A percentile compares a stretch with the other conserved stretches of the same genome.
These are phyloP conservation scores for Lepisosteus osseus DNA, from an alignment of 2,113 vertebrate species.

Conservation along the genomic window DNA sequence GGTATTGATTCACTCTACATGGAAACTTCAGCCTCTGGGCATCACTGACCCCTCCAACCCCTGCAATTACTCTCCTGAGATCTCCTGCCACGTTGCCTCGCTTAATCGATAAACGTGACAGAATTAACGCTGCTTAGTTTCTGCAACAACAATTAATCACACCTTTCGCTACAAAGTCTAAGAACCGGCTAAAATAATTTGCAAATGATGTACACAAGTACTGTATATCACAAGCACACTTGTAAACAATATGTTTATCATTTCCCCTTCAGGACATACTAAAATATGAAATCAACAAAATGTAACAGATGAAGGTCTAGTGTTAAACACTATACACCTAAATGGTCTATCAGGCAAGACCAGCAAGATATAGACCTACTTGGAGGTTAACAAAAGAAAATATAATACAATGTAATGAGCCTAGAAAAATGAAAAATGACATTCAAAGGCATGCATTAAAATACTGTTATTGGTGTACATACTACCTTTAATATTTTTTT, in stretches of 20 bases:
- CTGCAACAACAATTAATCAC: constrained; percentile 35
- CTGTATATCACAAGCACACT: not conserved
- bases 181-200: constrained; percentile 24
- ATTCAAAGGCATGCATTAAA: too few relatives aligned
- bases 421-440: too few relatives aligned
- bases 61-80: constrained; percentile 42
- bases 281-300: too few relatives aligned
- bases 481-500: too few relatives aligned
- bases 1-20: constrained; percentile 24
- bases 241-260: constrained; percentile 11
- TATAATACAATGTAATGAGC: too few relatives aligned
- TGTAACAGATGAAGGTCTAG: too few relatives aligned
- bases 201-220: constrained; percentile 5
- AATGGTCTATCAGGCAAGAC: too few relatives aligned
- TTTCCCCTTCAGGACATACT: not conserved
- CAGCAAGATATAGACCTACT: too few relatives aligned
- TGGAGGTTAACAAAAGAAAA: too few relatives aligned
- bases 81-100: constrained; percentile 10
- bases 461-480: too few relatives aligned
- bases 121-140: constrained; percentile 30
- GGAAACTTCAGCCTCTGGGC: constrained; percentile 20
- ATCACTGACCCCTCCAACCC: constrained; percentile 31
- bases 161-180: constrained; percentile 21
- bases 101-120: constrained; percentile 29
- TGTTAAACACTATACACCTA: too few relatives aligned